These are phyloP conservation scores for Troilus luridus DNA, from an alignment of 2,888 invertebrate genomes.

Conservation along the genomic window DNA sequence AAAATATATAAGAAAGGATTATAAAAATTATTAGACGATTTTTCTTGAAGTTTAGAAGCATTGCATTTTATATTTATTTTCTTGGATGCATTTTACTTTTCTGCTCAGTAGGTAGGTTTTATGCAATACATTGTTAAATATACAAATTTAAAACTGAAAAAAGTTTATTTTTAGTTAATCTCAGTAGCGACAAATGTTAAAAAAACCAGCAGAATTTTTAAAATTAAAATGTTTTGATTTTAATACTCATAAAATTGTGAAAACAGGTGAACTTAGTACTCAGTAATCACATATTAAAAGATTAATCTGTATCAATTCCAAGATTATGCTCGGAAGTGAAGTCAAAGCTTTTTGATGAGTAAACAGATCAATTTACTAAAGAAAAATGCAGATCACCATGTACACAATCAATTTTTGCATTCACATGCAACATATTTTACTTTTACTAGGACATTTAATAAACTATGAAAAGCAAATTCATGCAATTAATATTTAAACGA, in stretches of 20 bases:
- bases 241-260: background rate
- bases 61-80: no score
- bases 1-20: no score
- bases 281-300: background rate
- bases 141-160: no score
- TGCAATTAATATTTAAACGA: constrained; percentile 48
- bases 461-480: constrained; percentile 50
- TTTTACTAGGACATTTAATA: constrained; percentile 40
- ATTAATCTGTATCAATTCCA: background rate
- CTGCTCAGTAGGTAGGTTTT: no score
- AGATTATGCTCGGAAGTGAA: background rate
- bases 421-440: constrained; percentile 57
- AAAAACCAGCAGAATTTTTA: background rate
- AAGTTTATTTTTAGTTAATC: no score
- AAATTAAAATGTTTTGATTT: background rate
- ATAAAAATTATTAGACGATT: no score
- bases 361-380: constrained; percentile 26
- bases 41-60: no score
- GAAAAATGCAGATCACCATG: constrained; percentile 49
- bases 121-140: no score
- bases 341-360: background rate
- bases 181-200: no score
- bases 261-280: background rate
- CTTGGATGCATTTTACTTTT: no score
- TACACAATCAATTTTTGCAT: constrained; percentile 58